Base-by-base conservation (phyloP, 2,113 vertebrate species). In the Procavia capensis region DNA sequence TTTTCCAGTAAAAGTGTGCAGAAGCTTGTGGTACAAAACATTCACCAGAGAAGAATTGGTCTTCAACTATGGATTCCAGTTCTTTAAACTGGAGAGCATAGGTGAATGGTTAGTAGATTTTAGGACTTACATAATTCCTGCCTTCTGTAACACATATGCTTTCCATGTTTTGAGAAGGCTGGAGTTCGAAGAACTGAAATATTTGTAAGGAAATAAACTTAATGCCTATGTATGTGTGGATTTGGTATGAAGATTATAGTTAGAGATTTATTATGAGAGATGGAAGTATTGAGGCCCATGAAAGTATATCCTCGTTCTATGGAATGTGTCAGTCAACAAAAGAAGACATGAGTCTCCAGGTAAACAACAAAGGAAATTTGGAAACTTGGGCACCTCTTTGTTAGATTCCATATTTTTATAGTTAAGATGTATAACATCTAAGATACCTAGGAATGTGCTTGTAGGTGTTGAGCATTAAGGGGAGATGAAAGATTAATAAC, bases 181-280 rank as follows among this genome's bases (percentile, higher is more conserved):
- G n/a, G 47, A 68, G 39, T 94, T 91, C 57, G n/a, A 54, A 82
- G 45, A 74, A 68, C 4, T 74, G 68, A 31, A 43, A 10, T 75
- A 43, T 47, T 86, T 39, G 9, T 80, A 57, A 89, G 72, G 29
- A 93, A 75, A 70, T 66, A 39, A 50, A 34, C 20, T 34, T 79
- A n/a, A 9, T 90, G 34, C 43, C 45, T 5, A 14, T 63, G 1
- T 2, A 1, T 34, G 2, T 5, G 5, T 45, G 16, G 20, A 11
- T 43, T 24, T 93, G 54, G 8, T 1, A n/a, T 80, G 43, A 19
- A 47, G 27, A 78, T 8, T 78, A 27, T 47, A 47, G 29, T 72
- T 92, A n/a, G 59, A 39, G 20, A 39, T 86, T 76, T 81, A 47
- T 83, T 89, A 41, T 70, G 47, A 81, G 47, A 76, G 14, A 45